Conservation (phyloP, 2,113 vertebrate species). For the Uria lomvia region DNA sequence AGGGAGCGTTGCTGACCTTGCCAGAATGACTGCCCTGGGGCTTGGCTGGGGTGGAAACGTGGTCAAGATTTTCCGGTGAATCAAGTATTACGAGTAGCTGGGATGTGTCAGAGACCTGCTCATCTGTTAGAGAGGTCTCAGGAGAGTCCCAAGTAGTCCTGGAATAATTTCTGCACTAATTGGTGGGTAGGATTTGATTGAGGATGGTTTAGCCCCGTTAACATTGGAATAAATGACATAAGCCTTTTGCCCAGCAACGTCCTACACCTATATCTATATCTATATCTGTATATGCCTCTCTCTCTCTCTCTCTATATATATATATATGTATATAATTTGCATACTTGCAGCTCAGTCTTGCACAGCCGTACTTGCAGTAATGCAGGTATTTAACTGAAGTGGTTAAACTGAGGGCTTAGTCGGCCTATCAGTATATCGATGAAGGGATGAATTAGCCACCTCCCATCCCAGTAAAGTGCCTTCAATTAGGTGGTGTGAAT, state of each 20-base stretch:
- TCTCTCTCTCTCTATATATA: no score
- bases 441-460: background rate
- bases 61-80: background rate
- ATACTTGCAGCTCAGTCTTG: background rate
- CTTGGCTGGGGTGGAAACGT: background rate
- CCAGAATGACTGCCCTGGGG: background rate
- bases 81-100: background rate
- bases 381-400: background rate
- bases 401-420: background rate
- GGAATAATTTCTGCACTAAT: background rate
- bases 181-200: background rate
- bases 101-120: background rate
- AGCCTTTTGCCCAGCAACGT: background rate
- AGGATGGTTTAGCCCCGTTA: background rate
- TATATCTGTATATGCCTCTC: no score
- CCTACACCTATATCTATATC: no score
- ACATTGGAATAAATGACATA: background rate
- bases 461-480: background rate
- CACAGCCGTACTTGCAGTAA: background rate
- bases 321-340: background rate
- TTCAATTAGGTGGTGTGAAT: background rate
- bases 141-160: background rate
- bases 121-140: background rate
- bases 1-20: background rate
- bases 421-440: background rate